Percentiles rank a stretch among this genome's conserved stretches.
These are phyloP conservation scores for Drosophila kambysellisi DNA, from an alignment of 2,888 invertebrate genomes.

Conservation along the genomic window DNA sequence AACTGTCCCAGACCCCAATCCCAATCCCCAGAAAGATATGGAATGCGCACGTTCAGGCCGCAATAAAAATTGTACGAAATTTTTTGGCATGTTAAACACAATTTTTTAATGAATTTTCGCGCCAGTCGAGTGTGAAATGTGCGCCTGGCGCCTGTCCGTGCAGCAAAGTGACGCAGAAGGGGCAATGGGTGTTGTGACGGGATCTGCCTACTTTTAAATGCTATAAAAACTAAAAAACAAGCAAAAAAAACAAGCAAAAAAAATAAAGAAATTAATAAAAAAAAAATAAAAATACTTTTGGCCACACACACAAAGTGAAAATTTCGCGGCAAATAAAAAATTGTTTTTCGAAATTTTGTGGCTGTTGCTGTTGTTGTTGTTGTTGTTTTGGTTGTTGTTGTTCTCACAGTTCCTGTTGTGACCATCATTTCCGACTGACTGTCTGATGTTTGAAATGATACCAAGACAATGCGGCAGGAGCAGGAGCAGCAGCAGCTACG, in stretches of 20 bases:
- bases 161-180: not conserved
- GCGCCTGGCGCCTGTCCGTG: conserved; percentile 39
- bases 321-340: conserved; percentile 63
- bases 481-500: conserved; percentile 18
- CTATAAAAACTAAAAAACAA: conserved; percentile 70
- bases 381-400: conserved; percentile 10
- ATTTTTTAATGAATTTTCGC: conserved; percentile 83
- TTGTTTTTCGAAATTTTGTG: conserved; percentile 71
- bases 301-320: conserved; percentile 69
- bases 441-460: conserved; percentile 64
- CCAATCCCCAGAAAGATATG: conserved; percentile 24
- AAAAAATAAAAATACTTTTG: conserved; percentile 40
- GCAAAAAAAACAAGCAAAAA: conserved; percentile 13
- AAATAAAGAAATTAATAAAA: conserved; percentile 42
- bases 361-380: conserved; percentile 31
- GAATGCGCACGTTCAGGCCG: conserved; percentile 44
- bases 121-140: conserved; percentile 84
- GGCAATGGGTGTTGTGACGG: conserved; percentile 9
- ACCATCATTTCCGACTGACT: conserved; percentile 64
- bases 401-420: conserved; percentile 41
- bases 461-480: conserved; percentile 52
- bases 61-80: conserved; percentile 67
- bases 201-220: conserved; percentile 65
- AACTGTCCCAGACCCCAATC: not conserved
- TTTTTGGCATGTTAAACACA: conserved; percentile 66